Base-by-base conservation (phyloP, 1,140 invertebrate species). In the Subanguina moxae region DNA sequence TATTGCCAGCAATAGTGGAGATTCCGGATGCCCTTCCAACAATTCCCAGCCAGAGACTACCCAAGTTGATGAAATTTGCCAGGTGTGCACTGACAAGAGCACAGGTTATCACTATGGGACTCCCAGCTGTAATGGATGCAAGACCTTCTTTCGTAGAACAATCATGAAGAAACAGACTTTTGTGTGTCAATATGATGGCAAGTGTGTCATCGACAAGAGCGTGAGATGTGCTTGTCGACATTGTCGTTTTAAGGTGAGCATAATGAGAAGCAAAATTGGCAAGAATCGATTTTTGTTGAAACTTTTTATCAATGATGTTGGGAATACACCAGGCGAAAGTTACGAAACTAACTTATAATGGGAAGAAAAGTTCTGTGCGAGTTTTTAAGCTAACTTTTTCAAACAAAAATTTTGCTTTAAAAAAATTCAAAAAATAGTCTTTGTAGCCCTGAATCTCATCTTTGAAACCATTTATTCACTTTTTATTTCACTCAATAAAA, bases 81-180 rank as follows among this genome's bases (percentile, higher is more conserved):
- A 78, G 19, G 78, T 80, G 19, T 80, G 80, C 61, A 76, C 79
- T 38, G 80, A 82, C 62, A 67, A 68, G 19, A 70, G 69, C 17
- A 82, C 80, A 9, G 80, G 80, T 27, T 82, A 76, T 59, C 80
- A 81, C 57, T 81, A 81, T 67, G 80, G 80, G 5, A 78, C 80
- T 11, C 79, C 79, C 1, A 77, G 72, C 21, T 81, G 79, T 56
- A 80, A 80, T 62, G 79, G 78, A 65, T 80, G 79, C 45, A 80
- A 80, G 67, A 80, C 78, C 1, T 80, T 80, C 56, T 80, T 79
- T 61, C 77, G 77, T 3, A 45, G 78, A 66, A 80, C 78, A 15
- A 76, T 80, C 32, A 80, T 80, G 80, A 80, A 80, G 59, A 77
- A 80, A 21, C 78, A 80, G 57, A 74, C 58, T 11, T 80, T 80